Evolutionary conservation across 2,888 invertebrate species (phyloP), one percentile per base, ranked within the genome.

Genomic region (Barypeithes pellucidus): DNA sequence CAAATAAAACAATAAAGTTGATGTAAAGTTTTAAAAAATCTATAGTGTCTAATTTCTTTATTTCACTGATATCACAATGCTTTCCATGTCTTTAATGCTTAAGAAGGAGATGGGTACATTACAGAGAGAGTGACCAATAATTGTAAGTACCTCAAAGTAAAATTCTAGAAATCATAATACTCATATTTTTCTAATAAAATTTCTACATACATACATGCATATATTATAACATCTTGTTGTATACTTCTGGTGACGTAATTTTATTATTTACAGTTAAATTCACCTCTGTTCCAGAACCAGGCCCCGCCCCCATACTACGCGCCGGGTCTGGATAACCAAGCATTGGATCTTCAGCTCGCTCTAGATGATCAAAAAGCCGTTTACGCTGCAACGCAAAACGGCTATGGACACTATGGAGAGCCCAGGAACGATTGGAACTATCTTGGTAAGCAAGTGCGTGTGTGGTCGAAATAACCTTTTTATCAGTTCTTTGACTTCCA

Each of bases 301-400:
- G 94, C 95, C 0, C 95, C 95, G 20, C 95, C 95, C 36, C 95
- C 95, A 0, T 96, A 96, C 81, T 95, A 95, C 83, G 76, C 76
- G n/a, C 90, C 93, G 57, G 95, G 95, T 0, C 91, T 95, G 90
- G 96, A 96, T 87, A 96, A 96, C 86, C 96, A 96, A 86, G 96
- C 95, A 29, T 87, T 96, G 52, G 96, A 96, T 82, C 88, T 95
- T 80, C 76, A 76, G 59, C 85, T 95, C 69, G 91, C 93, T 8
- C 89, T 95, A 87, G 95, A 95, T 81, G 96, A 96, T 82, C 93
- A 95, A 7, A 96, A 96, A 87, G 94, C 92, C 70, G 93, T 95
- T 62, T 95, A 95, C 84, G 93, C 93, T 7, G 93, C 93, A 5
- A 91, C 93, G 22, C 95, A 95, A 81, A 93, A 94, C 72, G 95